Base-by-base conservation (phyloP, 2,113 vertebrate genomes). In the Ptilorrhoa leucosticta region DNA sequence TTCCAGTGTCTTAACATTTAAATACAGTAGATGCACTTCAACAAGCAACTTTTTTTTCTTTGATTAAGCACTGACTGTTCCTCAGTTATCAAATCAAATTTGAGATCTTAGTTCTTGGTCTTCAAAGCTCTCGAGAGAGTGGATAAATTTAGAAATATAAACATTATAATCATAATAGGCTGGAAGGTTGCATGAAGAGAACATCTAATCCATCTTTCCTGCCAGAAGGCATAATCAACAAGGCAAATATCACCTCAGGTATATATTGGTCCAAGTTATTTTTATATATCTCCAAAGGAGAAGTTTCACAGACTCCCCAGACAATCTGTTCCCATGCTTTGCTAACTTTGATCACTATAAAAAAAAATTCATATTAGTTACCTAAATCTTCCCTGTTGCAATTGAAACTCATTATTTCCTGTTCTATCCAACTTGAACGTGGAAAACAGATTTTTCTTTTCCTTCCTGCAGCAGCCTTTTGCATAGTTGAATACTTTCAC, bases 161-260 rank as follows among this genome's bases (percentile, higher is more conserved):
- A 35, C 18, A 69, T 75, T 82, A 40, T 45, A 79, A 83, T 80
- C 50, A 89, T 93, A 78, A 84, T 83, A 89, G 50, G 37, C 58
- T 92, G 47, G 82, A 88, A 92, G 45, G n/a, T 63, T 94, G 81
- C 63, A 73, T 42, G 54, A 92, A 93, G 45, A 86, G 37, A 95
- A 61, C 87, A 88, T 80, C 79, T 96, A 95, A 94, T 89, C 85
- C 63, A 72, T 88, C 76, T 82, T 88, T 88, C 39, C 33, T 93
- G 90, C 83, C 88, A 92, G 79, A 88, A 96, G 68, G 54, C 86
- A 88, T 89, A 92, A 88, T 73, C 92, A 95, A 88, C 92, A 92
- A 90, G 79, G 71, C n/a, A 70, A 73, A 6, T 73, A 90, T 88
- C 79, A 94, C 50, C 63, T 93, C 61, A 77, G 45, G 58, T 80